Conservation (phyloP, 2,113 vertebrate genomes). For the Neoarius graeffei region DNA sequence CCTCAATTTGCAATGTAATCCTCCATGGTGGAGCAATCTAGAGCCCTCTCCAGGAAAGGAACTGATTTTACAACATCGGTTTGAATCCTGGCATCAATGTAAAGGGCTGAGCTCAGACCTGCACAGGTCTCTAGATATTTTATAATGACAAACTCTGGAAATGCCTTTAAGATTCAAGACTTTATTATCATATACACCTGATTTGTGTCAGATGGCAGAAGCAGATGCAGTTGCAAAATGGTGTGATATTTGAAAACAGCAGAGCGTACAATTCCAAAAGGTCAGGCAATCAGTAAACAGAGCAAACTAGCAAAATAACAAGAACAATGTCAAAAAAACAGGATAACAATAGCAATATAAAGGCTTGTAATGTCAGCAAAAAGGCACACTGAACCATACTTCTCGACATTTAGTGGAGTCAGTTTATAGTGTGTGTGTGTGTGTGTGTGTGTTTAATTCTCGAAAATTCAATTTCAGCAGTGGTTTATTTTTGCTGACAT, state of each 20-base stretch:
- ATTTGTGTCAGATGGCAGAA: background rate
- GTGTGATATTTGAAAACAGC: background rate
- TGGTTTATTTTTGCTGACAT: too few relatives aligned
- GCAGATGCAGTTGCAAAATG: background rate
- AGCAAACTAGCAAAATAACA: background rate
- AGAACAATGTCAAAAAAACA: background rate
- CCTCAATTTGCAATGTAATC: too few relatives aligned
- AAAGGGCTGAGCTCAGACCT: too few relatives aligned
- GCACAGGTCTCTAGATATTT: background rate
- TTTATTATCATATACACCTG: background rate
- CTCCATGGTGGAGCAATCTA: too few relatives aligned
- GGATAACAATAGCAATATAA: background rate
- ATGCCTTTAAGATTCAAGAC: too few relatives aligned
- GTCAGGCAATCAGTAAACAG: background rate
- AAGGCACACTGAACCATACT: background rate
- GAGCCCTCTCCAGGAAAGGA: too few relatives aligned
- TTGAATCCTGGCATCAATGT: too few relatives aligned
- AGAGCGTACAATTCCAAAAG: background rate
- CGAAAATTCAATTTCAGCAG: too few relatives aligned
- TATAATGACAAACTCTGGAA: background rate
- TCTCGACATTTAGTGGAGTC: background rate
- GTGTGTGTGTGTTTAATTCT: background rate
- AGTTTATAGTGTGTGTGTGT: background rate
- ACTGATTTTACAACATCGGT: too few relatives aligned
- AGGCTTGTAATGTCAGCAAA: background rate